These are phyloP conservation scores for Drosophila eohydei DNA, from an alignment of 2,888 invertebrate species.

Conservation along the genomic window DNA sequence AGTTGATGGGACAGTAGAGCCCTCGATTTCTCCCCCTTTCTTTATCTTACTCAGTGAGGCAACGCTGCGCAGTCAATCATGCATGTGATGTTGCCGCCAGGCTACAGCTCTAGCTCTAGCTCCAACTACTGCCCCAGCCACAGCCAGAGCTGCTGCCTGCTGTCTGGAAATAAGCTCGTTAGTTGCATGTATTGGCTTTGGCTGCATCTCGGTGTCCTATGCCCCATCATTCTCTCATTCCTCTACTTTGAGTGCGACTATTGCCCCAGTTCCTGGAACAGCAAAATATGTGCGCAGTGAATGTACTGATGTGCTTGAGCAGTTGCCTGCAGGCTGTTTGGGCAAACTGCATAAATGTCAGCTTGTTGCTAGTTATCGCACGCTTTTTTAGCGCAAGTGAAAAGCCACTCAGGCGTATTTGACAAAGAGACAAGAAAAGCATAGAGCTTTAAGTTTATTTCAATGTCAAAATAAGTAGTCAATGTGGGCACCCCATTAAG, in stretches of 20 bases:
- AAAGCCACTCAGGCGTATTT: slow-evolving; percentile 66
- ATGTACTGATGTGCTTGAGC: slow-evolving; percentile 71
- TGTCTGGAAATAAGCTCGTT: slow-evolving; percentile 80
- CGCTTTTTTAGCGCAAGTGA: slow-evolving; percentile 55
- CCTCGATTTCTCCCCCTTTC: neutral
- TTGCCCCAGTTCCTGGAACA: slow-evolving; percentile 61
- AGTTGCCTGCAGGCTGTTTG: slow-evolving; percentile 76
- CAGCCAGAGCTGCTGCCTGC: slow-evolving; percentile 42
- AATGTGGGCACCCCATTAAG: neutral
- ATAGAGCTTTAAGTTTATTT: slow-evolving; percentile 33
- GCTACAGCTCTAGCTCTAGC: slow-evolving; percentile 43
- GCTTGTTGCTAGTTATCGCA: slow-evolving; percentile 82
- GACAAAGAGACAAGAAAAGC: slow-evolving; percentile 50
- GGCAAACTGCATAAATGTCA: slow-evolving; percentile 81
- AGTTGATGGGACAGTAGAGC: slow-evolving; percentile 1
- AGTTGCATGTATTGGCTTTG: slow-evolving; percentile 78
- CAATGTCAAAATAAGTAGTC: slow-evolving; percentile 64
- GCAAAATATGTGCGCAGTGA: slow-evolving; percentile 75
- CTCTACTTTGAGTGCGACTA: neutral
- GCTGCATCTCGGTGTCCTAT: slow-evolving; percentile 1
- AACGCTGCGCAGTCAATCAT: slow-evolving; percentile 77
- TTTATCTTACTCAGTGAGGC: slow-evolving; percentile 12
- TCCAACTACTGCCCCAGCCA: slow-evolving; percentile 1
- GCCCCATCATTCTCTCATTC: neutral
- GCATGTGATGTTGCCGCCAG: slow-evolving; percentile 81